These are phyloP conservation scores for Microctonus aethiopoides DNA, from an alignment of 2,888 invertebrate genomes.

Conservation along the genomic window DNA sequence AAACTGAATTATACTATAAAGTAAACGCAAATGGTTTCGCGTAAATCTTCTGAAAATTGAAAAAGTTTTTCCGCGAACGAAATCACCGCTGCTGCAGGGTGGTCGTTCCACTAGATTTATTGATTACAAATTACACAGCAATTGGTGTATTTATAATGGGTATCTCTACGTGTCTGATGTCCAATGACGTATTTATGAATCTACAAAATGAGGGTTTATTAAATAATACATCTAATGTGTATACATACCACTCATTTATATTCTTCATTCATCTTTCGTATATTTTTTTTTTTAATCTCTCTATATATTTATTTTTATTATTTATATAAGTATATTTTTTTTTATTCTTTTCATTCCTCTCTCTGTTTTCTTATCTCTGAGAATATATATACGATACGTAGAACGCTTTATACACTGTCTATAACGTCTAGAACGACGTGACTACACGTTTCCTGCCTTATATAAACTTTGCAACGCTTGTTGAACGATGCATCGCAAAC, in stretches of 20 bases:
- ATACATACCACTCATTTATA: neutral
- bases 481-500: conserved; percentile 16
- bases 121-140: conserved; percentile 58
- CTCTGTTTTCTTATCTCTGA: neutral
- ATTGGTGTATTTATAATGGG: conserved; percentile 53
- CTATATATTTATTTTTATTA: neutral
- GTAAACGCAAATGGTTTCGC: neutral
- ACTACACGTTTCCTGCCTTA: conserved; percentile 22
- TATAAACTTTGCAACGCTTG: conserved; percentile 21
- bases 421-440: conserved; percentile 27
- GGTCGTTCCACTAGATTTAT: conserved; percentile 53
- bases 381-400: neutral
- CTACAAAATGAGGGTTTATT: conserved; percentile 54
- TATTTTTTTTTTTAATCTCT: conserved; percentile 2
- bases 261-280: neutral
- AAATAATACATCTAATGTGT: conserved; percentile 42
- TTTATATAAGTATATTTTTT: conserved; percentile 1
- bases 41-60: conserved; percentile 1
- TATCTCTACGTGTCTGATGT: conserved; percentile 37
- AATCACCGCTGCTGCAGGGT: conserved; percentile 33
- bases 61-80: neutral
- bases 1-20: neutral
- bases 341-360: conserved; percentile 15
- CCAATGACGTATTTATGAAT: conserved; percentile 55
- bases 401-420: conserved; percentile 25